A percentile compares a stretch with the other conserved stretches of the same genome.
Evolutionary conservation across 1,140 invertebrate genomes (phyloP).

Genomic region (Chionoecetes opilio): DNA sequence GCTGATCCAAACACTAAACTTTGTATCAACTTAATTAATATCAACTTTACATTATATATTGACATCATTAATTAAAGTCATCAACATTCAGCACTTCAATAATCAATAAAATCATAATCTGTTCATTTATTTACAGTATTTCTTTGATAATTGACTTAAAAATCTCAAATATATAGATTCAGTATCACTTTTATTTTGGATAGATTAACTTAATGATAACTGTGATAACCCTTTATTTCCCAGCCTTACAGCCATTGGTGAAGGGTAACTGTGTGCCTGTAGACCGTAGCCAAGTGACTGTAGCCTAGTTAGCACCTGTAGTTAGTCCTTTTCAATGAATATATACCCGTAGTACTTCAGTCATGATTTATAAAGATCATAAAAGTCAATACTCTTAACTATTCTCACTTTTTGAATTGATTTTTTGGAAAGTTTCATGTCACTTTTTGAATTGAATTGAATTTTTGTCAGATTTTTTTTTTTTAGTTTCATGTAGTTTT

Average conservation of each 20-base stretch:
- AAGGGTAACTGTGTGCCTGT: neutral
- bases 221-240: neutral
- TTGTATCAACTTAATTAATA: neutral
- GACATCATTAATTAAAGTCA: neutral
- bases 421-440: neutral
- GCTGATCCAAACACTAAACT: neutral
- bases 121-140: neutral
- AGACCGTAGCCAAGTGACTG: neutral
- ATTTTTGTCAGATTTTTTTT: too few relatives aligned
- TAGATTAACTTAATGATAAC: neutral
- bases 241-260: slow-evolving; percentile 2
- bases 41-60: neutral
- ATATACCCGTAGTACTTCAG: neutral
- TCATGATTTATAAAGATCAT: slow-evolving; percentile 15
- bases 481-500: neutral
- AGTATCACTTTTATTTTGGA: neutral
- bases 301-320: neutral
- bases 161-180: neutral
- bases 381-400: neutral
- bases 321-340: neutral
- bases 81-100: neutral
- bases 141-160: neutral
- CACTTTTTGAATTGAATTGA: too few relatives aligned
- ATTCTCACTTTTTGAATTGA: neutral
- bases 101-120: neutral